These are phyloP conservation scores for Erpobdella octoculata DNA, from an alignment of 2,888 invertebrate genomes.

Conservation along the genomic window DNA sequence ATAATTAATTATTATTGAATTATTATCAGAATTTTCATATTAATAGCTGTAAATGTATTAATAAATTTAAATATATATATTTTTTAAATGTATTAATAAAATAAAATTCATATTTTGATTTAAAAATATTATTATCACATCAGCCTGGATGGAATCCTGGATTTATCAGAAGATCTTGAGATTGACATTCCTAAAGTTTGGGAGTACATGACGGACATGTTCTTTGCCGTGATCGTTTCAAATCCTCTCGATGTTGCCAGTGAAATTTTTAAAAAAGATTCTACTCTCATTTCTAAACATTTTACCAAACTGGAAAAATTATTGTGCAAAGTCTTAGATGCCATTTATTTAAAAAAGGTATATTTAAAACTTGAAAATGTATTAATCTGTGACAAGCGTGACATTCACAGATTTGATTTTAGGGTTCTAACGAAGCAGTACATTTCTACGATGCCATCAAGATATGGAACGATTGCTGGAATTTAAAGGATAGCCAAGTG, in stretches of 20 bases:
- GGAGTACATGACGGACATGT: not conserved
- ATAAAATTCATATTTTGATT: not conserved
- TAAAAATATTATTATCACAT: not conserved
- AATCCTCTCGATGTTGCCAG: not conserved
- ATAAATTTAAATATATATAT: too few relatives aligned
- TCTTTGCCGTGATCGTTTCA: not conserved
- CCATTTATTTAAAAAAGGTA: not conserved
- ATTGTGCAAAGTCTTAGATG: not conserved
- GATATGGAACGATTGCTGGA: not conserved
- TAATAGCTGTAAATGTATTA: too few relatives aligned
- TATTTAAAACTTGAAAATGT: not conserved
- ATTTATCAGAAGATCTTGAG: not conserved
- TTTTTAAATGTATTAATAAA: not conserved
- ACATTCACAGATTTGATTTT: not conserved
- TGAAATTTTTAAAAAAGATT: not conserved
- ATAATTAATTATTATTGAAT: not conserved
- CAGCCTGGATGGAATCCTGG: not conserved
- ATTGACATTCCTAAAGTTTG: constrained; percentile 15
- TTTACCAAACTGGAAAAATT: not conserved
- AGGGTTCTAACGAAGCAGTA: not conserved
- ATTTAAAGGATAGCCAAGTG: too few relatives aligned
- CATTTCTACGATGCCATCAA: not conserved
- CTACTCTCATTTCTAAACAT: not conserved
- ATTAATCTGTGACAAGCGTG: not conserved
- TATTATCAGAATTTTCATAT: too few relatives aligned